phyloP scores from a whole-genome alignment of 2,113 vertebrate genomes.

The Strigops habroptila region DNA sequence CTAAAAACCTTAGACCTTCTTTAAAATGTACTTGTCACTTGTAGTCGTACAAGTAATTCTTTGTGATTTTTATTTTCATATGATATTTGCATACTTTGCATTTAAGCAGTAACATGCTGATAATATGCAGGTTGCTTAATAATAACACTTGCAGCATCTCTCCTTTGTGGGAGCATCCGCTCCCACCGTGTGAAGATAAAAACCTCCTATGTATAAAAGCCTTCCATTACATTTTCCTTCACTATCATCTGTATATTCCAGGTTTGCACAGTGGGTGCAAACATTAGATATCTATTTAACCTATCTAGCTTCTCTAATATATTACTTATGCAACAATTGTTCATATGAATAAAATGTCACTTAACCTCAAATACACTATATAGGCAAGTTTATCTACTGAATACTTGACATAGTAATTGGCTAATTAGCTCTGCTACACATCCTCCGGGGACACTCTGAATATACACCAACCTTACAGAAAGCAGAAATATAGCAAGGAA shows the following conservation, averaged over 20 bases:
- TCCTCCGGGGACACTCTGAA: neutral
- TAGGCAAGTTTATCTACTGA: neutral
- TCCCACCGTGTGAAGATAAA: neutral
- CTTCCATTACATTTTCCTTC: neutral
- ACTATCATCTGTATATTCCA: neutral
- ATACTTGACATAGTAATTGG: neutral
- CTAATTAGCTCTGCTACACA: neutral
- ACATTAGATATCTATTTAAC: neutral
- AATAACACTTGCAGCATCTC: neutral
- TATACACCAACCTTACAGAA: neutral
- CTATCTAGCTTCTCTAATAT: neutral
- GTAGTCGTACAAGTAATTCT: neutral
- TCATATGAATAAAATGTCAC: neutral
- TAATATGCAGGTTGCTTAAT: neutral
- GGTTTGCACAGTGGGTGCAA: neutral
- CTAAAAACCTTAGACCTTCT: neutral
- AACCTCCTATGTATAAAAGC: neutral
- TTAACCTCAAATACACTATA: neutral
- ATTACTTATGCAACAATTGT: neutral
- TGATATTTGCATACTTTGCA: constrained; percentile 37
- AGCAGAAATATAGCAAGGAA: neutral
- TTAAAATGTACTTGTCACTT: neutral
- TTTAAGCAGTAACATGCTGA: constrained; percentile 38
- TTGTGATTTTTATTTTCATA: neutral
- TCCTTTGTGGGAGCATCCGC: neutral